Evolutionary conservation across 2,888 invertebrate genomes (phyloP).

Genomic region (Plebejus melissa): DNA sequence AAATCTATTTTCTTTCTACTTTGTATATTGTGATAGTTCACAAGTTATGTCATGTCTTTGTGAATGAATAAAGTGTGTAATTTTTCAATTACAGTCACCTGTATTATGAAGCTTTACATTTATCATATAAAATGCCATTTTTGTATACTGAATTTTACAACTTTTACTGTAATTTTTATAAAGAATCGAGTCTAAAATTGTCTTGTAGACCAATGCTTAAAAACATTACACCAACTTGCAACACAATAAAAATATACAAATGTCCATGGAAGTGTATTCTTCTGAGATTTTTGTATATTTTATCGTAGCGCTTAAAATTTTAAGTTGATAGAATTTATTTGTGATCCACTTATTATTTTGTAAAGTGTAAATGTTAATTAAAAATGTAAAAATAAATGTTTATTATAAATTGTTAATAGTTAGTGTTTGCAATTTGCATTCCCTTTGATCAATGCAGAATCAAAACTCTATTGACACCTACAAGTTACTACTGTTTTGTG

Average conservation of each 20-base stretch:
- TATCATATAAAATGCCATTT: not conserved
- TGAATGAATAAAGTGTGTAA: not conserved
- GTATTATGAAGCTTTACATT: not conserved
- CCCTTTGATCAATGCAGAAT: not conserved
- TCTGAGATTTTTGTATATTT: constrained; percentile 1
- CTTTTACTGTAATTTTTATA: constrained; percentile 3
- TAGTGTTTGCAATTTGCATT: not conserved
- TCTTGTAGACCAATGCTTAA: not conserved
- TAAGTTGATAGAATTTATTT: not conserved
- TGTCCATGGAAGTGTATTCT: not conserved
- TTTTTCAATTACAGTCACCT: not conserved
- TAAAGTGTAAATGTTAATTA: constrained; percentile 17
- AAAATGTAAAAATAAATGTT: constrained; percentile 12
- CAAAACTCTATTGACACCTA: not conserved
- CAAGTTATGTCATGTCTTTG: not conserved
- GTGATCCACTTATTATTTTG: not conserved
- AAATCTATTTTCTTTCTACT: not conserved
- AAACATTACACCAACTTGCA: not conserved
- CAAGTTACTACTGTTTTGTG: no score
- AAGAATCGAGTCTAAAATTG: not conserved
- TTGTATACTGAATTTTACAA: not conserved
- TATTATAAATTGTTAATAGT: not conserved
- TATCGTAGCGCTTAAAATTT: not conserved
- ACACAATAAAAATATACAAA: not conserved
- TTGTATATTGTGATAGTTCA: not conserved